Base-by-base conservation (phyloP, 1,140 invertebrate genomes). In the Ectropis grisescens region DNA sequence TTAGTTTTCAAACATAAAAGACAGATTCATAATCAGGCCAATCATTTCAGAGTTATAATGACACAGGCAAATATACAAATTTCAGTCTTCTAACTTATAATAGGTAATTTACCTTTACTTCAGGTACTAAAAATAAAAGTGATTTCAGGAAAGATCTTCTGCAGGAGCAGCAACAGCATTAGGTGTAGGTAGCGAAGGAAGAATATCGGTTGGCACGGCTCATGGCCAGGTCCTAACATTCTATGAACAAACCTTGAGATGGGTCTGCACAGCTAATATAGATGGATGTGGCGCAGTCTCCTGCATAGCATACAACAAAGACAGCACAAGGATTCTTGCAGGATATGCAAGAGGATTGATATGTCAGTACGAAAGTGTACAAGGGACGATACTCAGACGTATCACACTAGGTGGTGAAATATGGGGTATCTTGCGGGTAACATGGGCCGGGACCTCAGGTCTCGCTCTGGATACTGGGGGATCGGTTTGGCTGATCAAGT, bases 401-500 rank as follows among this genome's bases (percentile, higher is more conserved):
- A 87, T 98, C 2, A 94, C 96, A 61, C 91, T 92, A 13, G 94
- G 96, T 57, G 92, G 93, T 2, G 91, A 92, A 9, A 91, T 92
- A 45, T 93, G 93, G 41, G 94, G 94, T 15, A 92, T 95, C 4
- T 81, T 98, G 28, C 91, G 94, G 70, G 85, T 98, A 83, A 93
- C 89, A 83, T 96, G 88, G 85, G 78, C 84, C 13, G 80, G 68
- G 0, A 57, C 58, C 2, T 81, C 82, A 12, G 83, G 78, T 0
- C 76, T 98, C 9, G 93, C 94, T 29, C 91, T 94, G 11, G 97
- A 99, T 71, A 97, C 94, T 39, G 96, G 96, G 9, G 97, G 97
- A 1, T 98, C 95, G n/a, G 96, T 99, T 2, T 99, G 97, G 87
- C 92, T 98, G 55, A 84, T 99, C 8, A 92, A 89, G 57, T 96